Evolutionary conservation across 2,888 invertebrate species (phyloP), one percentile per base, ranked within the genome.

Genomic region (Cinara cedri): DNA sequence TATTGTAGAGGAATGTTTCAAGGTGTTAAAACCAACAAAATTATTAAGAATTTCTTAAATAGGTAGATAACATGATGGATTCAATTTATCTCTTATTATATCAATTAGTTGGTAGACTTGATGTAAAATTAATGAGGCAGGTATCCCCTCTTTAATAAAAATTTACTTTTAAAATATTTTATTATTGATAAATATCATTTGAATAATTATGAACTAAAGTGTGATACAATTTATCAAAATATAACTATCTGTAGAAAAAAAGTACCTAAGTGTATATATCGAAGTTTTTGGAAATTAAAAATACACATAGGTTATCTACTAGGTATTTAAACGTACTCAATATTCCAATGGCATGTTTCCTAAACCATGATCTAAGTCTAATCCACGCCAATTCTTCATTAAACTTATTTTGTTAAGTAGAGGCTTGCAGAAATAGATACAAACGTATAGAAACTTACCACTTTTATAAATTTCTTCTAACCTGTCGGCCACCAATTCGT

Each of bases 401-500:
- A 34, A 34, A 34, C 34, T 34, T 34, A 3, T 34, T 34, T 34
- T 34, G 34, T 34, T 34, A 34, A 34, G 6, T 34, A 34, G 3
- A n/a, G n/a, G n/a, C n/a, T n/a, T 34, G 6, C 34, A 4, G 34
- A 34, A n/a, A n/a, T 6, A 6, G 34, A 34, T 34, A 34, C 34
- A 34, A 34, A 34, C 34, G 34, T 4, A 16, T 11, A 24, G 1
- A 26, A 26, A 81, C 83, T 84, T 85, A 88, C 89, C 97, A 88
- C 96, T 96, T 91, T 95, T 94, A 89, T 97, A 97, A 88, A 97
- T 97, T 89, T 96, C 96, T 87, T 97, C 96, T 86, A 97, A 90
- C 90, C 97, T 97, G 85, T 92, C 93, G 85, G 97, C 96, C 84
- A 94, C 93, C 90, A 95, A 95, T 87, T 93, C 92, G 88, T 96